Conservation (phyloP, 2,797 vertebrate genomes). For the Champsocephalus esox region DNA sequence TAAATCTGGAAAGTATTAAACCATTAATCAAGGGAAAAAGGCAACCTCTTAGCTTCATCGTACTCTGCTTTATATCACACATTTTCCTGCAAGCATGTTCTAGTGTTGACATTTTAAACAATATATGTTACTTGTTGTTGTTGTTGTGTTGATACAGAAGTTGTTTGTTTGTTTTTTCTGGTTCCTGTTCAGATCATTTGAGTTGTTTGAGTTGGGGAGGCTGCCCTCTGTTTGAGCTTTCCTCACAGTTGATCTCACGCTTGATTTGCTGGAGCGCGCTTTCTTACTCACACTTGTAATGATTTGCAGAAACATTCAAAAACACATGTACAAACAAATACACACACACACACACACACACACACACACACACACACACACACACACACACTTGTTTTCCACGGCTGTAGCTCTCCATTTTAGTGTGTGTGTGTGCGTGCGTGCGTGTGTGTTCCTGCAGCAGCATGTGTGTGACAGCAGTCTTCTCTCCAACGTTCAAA, state of each 20-base stretch:
- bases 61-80: not conserved
- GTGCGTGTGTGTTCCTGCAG: not conserved
- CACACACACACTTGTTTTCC: not conserved
- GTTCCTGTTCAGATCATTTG: not conserved
- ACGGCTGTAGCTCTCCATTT: slow-evolving; percentile 2
- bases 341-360: not conserved
- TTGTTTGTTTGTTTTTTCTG: not conserved
- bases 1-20: not conserved
- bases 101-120: not conserved
- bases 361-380: slow-evolving; percentile 13
- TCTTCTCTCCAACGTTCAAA: slow-evolving; percentile 15
- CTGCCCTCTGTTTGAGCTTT: slow-evolving; percentile 11
- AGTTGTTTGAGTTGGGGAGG: slow-evolving; percentile 17
- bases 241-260: slow-evolving; percentile 27
- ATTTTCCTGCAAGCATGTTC: not conserved
- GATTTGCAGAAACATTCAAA: slow-evolving; percentile 33
- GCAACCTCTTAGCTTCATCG: too few relatives aligned
- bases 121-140: not conserved
- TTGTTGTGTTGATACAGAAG: not conserved
- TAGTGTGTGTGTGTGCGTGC: too few relatives aligned
- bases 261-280: slow-evolving; percentile 8
- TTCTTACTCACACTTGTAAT: not conserved
- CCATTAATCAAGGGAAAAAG: not conserved
- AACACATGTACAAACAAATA: not conserved
- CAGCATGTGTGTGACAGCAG: slow-evolving; percentile 18